These are phyloP conservation scores for Elysia chlorotica DNA, from an alignment of 1,140 invertebrate genomes.

Conservation along the genomic window DNA sequence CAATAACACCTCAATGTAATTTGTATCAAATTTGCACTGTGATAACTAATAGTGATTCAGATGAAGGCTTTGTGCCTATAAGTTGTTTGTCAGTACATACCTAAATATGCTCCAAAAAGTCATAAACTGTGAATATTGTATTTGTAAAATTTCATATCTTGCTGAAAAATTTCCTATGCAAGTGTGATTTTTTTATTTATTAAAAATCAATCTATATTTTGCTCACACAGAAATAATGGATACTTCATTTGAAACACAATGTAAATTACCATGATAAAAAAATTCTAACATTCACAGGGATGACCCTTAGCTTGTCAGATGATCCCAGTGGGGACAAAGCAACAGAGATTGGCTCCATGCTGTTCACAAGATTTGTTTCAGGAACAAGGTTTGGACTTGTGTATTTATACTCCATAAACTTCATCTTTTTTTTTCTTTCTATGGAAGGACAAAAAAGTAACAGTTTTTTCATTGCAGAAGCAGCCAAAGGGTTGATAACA, in stretches of 20 bases:
- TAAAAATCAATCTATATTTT: neutral
- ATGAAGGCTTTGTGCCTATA: too few relatives aligned
- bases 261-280: neutral
- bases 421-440: neutral
- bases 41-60: too few relatives aligned
- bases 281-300: constrained; percentile 30
- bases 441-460: too few relatives aligned
- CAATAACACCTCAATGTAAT: too few relatives aligned
- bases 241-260: neutral
- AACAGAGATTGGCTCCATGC: constrained; percentile 73
- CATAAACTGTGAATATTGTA: neutral
- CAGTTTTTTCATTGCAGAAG: too few relatives aligned
- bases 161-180: neutral
- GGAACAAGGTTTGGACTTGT: constrained; percentile 66
- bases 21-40: too few relatives aligned
- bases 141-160: neutral
- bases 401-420: neutral
- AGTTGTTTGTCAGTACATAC: too few relatives aligned
- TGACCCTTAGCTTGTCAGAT: constrained; percentile 30
- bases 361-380: constrained; percentile 75
- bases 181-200: neutral
- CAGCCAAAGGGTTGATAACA: too few relatives aligned
- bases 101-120: too few relatives aligned
- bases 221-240: neutral
- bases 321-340: constrained; percentile 19